phyloP scores from a whole-genome alignment of 2,113 vertebrate genomes.

The Cygnus atratus region DNA sequence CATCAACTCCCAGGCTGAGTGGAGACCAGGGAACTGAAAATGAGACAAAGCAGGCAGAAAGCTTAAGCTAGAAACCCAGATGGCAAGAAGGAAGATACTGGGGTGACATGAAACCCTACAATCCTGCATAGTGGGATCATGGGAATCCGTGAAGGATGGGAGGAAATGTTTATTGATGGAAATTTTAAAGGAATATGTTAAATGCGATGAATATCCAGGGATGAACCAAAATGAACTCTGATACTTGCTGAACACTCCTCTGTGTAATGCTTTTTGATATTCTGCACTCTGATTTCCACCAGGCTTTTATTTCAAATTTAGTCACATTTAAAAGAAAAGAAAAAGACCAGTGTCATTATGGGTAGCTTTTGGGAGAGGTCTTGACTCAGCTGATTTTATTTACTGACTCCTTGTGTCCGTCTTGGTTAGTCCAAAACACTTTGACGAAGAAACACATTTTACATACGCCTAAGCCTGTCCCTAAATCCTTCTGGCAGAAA shows the following conservation, averaged over 20 bases:
- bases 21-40: neutral
- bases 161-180: neutral
- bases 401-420: neutral
- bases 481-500: neutral
- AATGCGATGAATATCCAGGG: neutral
- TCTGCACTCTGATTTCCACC: neutral
- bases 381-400: neutral
- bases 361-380: neutral
- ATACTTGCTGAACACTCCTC: neutral
- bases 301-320: neutral
- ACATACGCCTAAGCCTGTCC: neutral
- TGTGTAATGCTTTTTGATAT: neutral
- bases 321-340: neutral
- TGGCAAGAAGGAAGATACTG: neutral
- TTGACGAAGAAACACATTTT: neutral
- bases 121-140: rapidly evolving
- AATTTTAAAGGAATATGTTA: neutral
- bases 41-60: neutral
- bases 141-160: neutral
- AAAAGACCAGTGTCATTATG: neutral
- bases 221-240: neutral
- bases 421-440: neutral
- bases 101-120: neutral
- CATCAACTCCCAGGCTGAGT: rapidly evolving
- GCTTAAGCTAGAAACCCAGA: neutral